phyloP scores from a whole-genome alignment of 2,113 vertebrate species.

The Salvelinus sp. region DNA sequence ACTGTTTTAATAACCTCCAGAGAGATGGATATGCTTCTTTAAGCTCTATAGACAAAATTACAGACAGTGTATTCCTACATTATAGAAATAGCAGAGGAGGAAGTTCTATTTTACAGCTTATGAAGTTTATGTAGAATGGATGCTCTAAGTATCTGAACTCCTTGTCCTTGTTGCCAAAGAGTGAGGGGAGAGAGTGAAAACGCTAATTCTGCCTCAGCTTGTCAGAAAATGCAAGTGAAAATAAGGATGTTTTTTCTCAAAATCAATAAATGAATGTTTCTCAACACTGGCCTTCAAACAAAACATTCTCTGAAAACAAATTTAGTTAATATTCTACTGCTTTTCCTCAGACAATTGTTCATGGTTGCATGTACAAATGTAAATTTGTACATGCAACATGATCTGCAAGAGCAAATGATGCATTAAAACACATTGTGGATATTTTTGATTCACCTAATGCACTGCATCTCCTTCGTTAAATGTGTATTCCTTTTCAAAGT shows the following conservation, averaged over 20 bases:
- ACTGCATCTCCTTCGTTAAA: neutral
- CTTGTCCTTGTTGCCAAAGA: neutral
- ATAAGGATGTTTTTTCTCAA: slow-evolving; percentile 25
- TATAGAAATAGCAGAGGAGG: slow-evolving; percentile 28
- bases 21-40: neutral
- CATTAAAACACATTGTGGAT: neutral
- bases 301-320: neutral
- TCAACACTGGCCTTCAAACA: slow-evolving; percentile 1
- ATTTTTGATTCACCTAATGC: neutral
- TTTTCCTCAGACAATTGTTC: neutral
- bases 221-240: neutral
- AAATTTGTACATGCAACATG: neutral
- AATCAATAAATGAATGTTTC: slow-evolving; percentile 22
- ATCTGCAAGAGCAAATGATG: neutral
- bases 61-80: neutral
- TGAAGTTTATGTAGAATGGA: slow-evolving; percentile 6
- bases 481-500: neutral
- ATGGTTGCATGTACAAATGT: neutral
- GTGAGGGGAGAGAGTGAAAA: slow-evolving; percentile 1
- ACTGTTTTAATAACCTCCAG: slow-evolving; percentile 17
- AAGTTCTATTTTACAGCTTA: slow-evolving; percentile 19
- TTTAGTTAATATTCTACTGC: neutral
- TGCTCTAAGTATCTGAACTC: neutral
- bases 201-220: neutral
- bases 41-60: slow-evolving; percentile 32